phyloP scores from a whole-genome alignment of 2,888 invertebrate genomes.

The Lasioglossum calceatum region DNA sequence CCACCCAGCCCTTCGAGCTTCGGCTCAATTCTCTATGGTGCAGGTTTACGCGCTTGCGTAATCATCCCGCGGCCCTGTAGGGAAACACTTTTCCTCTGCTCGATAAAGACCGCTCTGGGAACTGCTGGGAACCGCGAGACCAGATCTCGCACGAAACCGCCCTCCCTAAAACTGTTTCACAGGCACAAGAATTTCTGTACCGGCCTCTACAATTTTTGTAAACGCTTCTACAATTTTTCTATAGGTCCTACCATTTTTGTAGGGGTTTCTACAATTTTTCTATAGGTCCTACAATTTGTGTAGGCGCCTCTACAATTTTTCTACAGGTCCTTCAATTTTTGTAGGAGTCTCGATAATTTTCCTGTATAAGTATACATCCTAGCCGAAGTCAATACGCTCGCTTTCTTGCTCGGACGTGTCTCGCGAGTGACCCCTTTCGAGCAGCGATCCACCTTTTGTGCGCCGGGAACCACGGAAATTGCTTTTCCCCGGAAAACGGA shows the following conservation, averaged over 20 bases:
- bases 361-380: neutral
- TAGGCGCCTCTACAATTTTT: too few species aligned
- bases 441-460: neutral
- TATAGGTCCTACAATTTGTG: too few species aligned
- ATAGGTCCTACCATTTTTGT: too few species aligned
- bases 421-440: neutral
- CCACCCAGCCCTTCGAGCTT: neutral
- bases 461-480: neutral
- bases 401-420: neutral
- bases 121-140: neutral
- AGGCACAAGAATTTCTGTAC: neutral
- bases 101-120: neutral
- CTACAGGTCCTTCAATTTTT: too few species aligned
- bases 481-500: neutral
- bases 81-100: constrained; percentile 10
- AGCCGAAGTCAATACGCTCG: neutral
- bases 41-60: constrained; percentile 12
- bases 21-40: neutral
- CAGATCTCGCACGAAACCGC: neutral
- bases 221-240: accelerated
- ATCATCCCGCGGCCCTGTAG: neutral
- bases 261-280: too few species aligned
- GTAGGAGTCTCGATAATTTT: neutral
- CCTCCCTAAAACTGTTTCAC: neutral
- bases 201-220: neutral